phyloP scores from a whole-genome alignment of 2,888 invertebrate genomes.

The Pammene fasciana region DNA sequence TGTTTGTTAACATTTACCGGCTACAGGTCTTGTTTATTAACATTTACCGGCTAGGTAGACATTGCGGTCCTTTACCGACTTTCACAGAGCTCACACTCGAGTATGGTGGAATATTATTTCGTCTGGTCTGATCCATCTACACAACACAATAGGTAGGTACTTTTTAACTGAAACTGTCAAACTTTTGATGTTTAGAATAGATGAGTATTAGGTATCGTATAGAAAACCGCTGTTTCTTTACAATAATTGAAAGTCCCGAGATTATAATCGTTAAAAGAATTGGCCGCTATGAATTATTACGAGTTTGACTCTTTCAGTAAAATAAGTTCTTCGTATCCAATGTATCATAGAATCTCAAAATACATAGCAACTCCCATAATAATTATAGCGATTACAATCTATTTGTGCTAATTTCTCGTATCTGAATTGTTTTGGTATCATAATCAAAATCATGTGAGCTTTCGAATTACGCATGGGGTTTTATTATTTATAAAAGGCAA shows the following conservation, averaged over 20 bases:
- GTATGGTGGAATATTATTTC: background rate
- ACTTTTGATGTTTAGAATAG: background rate
- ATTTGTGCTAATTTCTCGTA: background rate
- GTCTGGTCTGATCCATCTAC: slow-evolving; percentile 73
- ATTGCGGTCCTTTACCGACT: no score
- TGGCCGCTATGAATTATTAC: background rate
- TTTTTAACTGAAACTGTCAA: slow-evolving; percentile 4
- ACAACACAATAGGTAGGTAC: background rate
- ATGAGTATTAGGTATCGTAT: no score
- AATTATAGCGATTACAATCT: background rate
- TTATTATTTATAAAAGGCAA: no score
- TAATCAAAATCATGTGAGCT: background rate
- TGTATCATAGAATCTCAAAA: slow-evolving; percentile 63
- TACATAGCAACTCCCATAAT: slow-evolving; percentile 39
- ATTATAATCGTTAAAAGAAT: no score
- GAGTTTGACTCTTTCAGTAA: background rate
- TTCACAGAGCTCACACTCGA: background rate
- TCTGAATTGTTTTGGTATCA: background rate
- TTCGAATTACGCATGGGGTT: no score
- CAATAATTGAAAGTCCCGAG: no score
- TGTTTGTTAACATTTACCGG: no score
- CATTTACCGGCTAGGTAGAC: no score
- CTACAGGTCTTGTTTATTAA: no score
- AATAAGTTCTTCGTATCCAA: slow-evolving; percentile 51
- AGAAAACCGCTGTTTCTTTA: no score